Evolutionary conservation across 2,888 invertebrate genomes (phyloP), one percentile per base, ranked within the genome.

Genomic region (Scaptomyza caliginosa): DNA sequence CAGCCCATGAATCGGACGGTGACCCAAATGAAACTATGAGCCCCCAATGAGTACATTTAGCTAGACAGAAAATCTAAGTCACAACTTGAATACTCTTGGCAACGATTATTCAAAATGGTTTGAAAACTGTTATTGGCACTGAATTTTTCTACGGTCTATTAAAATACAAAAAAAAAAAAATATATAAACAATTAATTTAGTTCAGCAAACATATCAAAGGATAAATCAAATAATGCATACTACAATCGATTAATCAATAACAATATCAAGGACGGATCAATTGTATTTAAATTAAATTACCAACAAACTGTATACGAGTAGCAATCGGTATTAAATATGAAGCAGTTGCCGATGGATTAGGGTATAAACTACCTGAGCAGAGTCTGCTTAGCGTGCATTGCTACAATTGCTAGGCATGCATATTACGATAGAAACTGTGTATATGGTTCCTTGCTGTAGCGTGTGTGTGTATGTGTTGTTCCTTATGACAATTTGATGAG

Each of bases 401-500:
- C 30, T 62, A 66, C 62, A 79, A 85, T 85, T 85, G 68, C 71
- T 59, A 17, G 62, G 50, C 71, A 59, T 72, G 74, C 68, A 80
- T 80, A 83, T 77, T 66, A 65, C 59, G 57, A 38, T 42, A 48
- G 62, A 50, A 60, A 64, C 69, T 68, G 59, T 52, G 71, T 36
- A 56, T 62, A 26, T 26, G 26, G 8, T 26, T 26, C 26, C 10
- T 26, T 8, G n/a, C 39, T 34, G 34, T 43, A 24, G 49, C 45
- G 34, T 32, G 45, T 67, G 52, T 54, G 43, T 75, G 67, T 54
- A 40, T 50, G 45, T 72, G 76, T 66, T 74, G 71, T 82, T 86
- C 85, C 87, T 88, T 89, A 89, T 88, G 89, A 88, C 88, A 89
- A 88, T 89, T 89, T 86, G 85, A 86, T 88, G 89, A 84, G 79